phyloP scores from a whole-genome alignment of 2,888 invertebrate genomes.

The Cephus sareptanus region DNA sequence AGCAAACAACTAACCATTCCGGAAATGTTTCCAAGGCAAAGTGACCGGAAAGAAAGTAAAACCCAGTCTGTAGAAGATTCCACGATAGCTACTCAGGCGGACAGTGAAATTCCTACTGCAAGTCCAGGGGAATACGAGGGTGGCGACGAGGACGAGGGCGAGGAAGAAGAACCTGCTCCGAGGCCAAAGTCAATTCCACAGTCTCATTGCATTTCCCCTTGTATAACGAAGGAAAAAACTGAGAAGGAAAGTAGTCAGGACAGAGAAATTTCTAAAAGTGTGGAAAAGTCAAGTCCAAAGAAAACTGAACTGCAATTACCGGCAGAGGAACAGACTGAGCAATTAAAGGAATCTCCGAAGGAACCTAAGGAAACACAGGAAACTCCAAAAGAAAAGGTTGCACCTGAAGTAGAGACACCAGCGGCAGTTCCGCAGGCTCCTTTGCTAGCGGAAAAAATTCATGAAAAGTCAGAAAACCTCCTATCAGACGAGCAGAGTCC shows the following conservation, averaged over 20 bases:
- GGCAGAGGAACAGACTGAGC: slow-evolving; percentile 24
- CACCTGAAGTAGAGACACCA: not conserved
- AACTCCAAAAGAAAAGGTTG: slow-evolving; percentile 27
- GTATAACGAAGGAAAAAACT: slow-evolving; percentile 24
- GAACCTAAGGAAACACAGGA: slow-evolving; percentile 26
- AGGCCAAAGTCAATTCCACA: slow-evolving; percentile 42
- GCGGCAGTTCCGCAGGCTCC: slow-evolving; percentile 10
- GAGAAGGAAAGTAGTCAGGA: slow-evolving; percentile 24
- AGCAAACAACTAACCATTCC: slow-evolving; percentile 50
- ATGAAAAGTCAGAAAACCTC: slow-evolving; percentile 32
- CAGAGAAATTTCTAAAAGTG: slow-evolving; percentile 49
- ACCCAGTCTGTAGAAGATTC: slow-evolving; percentile 33
- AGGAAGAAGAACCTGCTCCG: slow-evolving; percentile 55
- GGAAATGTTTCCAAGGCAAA: slow-evolving; percentile 39
- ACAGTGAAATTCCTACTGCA: slow-evolving; percentile 51
- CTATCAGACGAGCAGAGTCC: slow-evolving; percentile 12
- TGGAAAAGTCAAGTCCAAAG: slow-evolving; percentile 1
- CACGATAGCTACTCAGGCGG: slow-evolving; percentile 34
- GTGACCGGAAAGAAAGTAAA: slow-evolving; percentile 14
- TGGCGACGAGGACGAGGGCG: slow-evolving; percentile 63
- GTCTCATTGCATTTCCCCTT: slow-evolving; percentile 27
- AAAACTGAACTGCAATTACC: not conserved
- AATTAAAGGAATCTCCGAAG: slow-evolving; percentile 31
- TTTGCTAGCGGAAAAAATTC: slow-evolving; percentile 11
- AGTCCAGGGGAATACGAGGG: slow-evolving; percentile 63